Evolutionary conservation across 2,797 vertebrate species (phyloP), one percentile per base, ranked within the genome.

Genomic region (Neopelma chrysocephalum): DNA sequence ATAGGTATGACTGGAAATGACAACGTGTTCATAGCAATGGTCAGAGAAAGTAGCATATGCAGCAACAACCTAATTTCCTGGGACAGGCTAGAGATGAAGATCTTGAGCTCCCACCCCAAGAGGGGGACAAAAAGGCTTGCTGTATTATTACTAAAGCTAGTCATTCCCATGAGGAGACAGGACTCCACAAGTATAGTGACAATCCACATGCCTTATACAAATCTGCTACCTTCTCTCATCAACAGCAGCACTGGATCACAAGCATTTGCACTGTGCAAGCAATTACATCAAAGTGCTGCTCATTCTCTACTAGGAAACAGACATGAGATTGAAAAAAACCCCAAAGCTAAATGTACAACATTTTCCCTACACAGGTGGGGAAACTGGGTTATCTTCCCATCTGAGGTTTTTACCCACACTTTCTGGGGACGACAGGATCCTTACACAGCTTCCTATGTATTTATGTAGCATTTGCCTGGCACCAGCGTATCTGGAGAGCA

Each of bases 241-340:
- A 75, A 36, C n/a, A 86, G 61, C 34, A 86, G 54, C 43, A 42
- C 20, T 45, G 62, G 36, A 84, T 31, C 10, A 60, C n/a, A 62
- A 29, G 12, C 22, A 31, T 36, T 53, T 60, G 21, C 42, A 84
- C 1, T 40, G 48, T 54, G 8, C 6, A 31, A 88, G 23, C 61
- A 71, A 64, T 48, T 38, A 81, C 57, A 78, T 12, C 1, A 4
- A 90, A 84, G 8, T n/a, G 47, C 50, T 90, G 29, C 17, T 94
- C 23, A 13, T 61, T 60, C 47, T 82, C 70, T 34, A 29, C 36
- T 42, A 62, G 53, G 36, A 88, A 87, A 72, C 9, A 69, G 34
- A 57, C 0, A 0, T 2, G 1, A 87, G 16, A 76, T 1, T 20
- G 31, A 2, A 26, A 18, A 51, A 58, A 56, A 34, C 1, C 3